Base-by-base conservation (phyloP, 2,888 invertebrate species). In the Drosophila lacicola region DNA sequence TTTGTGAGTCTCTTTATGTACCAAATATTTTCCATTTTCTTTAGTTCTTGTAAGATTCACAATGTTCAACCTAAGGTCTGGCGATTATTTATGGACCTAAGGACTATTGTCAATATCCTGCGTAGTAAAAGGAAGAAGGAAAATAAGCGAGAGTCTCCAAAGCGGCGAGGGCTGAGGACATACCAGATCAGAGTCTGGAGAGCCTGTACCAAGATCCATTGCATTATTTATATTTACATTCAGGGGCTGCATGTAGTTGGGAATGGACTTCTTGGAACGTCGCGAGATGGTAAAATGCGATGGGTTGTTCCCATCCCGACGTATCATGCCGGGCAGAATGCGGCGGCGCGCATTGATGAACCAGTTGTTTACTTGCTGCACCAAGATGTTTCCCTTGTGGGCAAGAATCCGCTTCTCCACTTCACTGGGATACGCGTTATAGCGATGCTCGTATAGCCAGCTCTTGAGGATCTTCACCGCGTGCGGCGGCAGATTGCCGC, bases 311-410 rank as follows among this genome's bases (percentile, higher is more conserved):
- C 55, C 55, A 1, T 55, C 55, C 9, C 45, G 21, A 0, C 25
- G 45, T 4, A 55, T 55, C 45, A 55, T 14, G 14, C 97, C 97
- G 0, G 98, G 98, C 75, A 98, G 93, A 91, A 98, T 97, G 88
- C 98, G 95, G 29, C 98, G 95, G 1, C 98, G 95, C 0, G 98
- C 98, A 93, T 98, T 98, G 80, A 98, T 98, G 92, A 98, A 98
- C 98, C 98, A 98, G 93, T 98, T 98, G 93, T 98, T 98, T 55
- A 98, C 94, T 94, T 97, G 97, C 47, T 98, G 93, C 6, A 97
- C 96, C 0, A 97, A 97, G 56, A 97, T 93, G 91, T 96, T 96
- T 0, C 97, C 97, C 90, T 97, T 96, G 90, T 96, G 95, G 55
- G 97, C 96, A 46, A 98, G 93, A 1, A 96, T 95, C 21, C 96